Evolutionary conservation across 2,113 vertebrate genomes (phyloP).

Genomic region (Fregetta grallaria): DNA sequence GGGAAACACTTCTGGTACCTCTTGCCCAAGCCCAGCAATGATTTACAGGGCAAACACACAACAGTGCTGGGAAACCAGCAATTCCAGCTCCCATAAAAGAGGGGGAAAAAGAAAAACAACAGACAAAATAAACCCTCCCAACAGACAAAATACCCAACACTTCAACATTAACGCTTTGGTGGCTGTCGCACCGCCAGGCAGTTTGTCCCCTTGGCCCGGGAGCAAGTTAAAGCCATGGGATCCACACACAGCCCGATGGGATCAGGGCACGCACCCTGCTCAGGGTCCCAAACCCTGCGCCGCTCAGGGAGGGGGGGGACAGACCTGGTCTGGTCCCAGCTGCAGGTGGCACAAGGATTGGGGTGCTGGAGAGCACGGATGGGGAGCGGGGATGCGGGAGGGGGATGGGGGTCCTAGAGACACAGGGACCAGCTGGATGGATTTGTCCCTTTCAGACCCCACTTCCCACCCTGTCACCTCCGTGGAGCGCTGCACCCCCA

Average conservation of each 20-base stretch:
- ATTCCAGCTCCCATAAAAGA: background rate
- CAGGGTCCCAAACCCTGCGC: rapidly evolving
- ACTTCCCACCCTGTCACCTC: background rate
- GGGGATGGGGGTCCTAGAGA: background rate
- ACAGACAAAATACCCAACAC: background rate
- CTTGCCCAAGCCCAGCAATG: background rate
- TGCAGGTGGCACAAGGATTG: background rate
- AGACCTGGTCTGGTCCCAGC: rapidly evolving
- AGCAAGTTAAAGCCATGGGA: background rate
- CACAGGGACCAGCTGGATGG: rapidly evolving
- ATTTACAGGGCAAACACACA: background rate
- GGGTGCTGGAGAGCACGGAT: background rate
- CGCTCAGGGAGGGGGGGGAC: background rate
- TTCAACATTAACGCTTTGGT: background rate
- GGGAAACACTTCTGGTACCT: background rate
- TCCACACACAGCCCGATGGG: rapidly evolving
- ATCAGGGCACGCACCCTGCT: rapidly evolving
- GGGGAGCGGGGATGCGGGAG: background rate
- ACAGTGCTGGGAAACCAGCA: background rate
- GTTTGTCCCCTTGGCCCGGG: rapidly evolving
- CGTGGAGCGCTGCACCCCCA: background rate
- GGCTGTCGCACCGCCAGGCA: rapidly evolving
- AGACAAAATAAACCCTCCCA: background rate
- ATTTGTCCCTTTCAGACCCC: background rate
- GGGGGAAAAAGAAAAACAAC: background rate